These are phyloP conservation scores for Hesperophylax magnus DNA, from an alignment of 1,140 invertebrate genomes.

Conservation along the genomic window DNA sequence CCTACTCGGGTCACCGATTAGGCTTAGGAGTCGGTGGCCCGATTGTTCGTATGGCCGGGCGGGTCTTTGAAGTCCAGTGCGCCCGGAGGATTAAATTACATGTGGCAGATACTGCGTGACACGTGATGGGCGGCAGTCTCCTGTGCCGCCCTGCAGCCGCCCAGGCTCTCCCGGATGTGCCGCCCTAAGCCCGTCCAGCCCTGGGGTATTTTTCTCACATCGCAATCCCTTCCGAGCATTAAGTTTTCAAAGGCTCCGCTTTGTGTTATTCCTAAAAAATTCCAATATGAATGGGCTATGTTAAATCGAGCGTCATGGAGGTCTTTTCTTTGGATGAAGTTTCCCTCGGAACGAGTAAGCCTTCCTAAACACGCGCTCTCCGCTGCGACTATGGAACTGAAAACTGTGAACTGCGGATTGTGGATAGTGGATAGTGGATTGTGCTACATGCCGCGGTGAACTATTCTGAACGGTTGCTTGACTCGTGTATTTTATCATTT, in stretches of 20 bases:
- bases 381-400: not conserved
- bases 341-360: slow-evolving; percentile 41
- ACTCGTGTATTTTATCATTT: slow-evolving; percentile 33
- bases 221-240: slow-evolving; percentile 58
- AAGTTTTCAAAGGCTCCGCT: slow-evolving; percentile 56
- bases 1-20: slow-evolving; percentile 38
- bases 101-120: slow-evolving; percentile 50
- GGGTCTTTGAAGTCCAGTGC: slow-evolving; percentile 54
- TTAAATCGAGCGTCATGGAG: slow-evolving; percentile 54
- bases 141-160: not conserved
- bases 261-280: slow-evolving; percentile 55
- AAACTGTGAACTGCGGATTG: too few relatives aligned
- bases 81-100: slow-evolving; percentile 53
- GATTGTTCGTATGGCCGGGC: slow-evolving; percentile 10
- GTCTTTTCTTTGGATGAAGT: slow-evolving; percentile 52
- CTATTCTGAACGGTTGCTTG: slow-evolving; percentile 32
- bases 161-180: not conserved
- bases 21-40: slow-evolving; percentile 14
- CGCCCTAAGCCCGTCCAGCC: slow-evolving; percentile 30
- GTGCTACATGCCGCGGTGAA: not conserved
- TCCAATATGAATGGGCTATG: slow-evolving; percentile 57
- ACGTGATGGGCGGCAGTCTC: slow-evolving; percentile 31
- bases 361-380: slow-evolving; percentile 43
- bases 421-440: too few relatives aligned
- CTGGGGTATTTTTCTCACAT: slow-evolving; percentile 41